Base-by-base conservation (phyloP, 2,888 invertebrate genomes). In the Imbricaverruca yamaguchii region DNA sequence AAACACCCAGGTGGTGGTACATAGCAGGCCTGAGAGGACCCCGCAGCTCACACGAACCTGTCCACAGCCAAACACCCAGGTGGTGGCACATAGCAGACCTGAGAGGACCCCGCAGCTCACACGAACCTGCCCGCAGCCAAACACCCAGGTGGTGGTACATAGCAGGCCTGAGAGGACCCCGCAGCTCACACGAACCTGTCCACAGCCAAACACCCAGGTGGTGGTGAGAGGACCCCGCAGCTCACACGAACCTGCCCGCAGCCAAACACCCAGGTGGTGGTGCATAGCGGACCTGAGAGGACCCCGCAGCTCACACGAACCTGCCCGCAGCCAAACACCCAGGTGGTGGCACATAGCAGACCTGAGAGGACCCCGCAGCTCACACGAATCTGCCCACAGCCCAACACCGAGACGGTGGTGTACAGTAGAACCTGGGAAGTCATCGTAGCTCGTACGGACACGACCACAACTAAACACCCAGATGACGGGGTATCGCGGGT, bases 401-500 rank as follows among this genome's bases (percentile, higher is more conserved):
- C 39, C 1, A 39, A 39, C 39, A 39, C 39, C 39, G 2, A 39
- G 82, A 57, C 80, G 77, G 25, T 78, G 69, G 18, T 79, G 65
- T 12, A 82, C 82, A n/a, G 82, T 82, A 53, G 78, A 18, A n/a
- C 83, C 83, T 82, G 74, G 9, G 21, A 74, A 9, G 74, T 74
- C 74, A 2, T 55, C 74, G 74, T 21, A 39, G 21, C 55, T 55
- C 18, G 55, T 21, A 2, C 59, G 59, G 15, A 59, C 15, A 1
- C 7, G 7, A 11, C 11, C 59, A 11, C 7, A 59, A 59, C 59
- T 59, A 1, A 59, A 59, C 59, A 59, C 59, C 15, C 39, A 1
- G 39, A 39, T 39, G 39, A 39, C 39, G 39, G n/a, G 39, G 39
- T 39, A 39, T 39, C 39, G 39, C 39, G 39, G 39, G 39, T 39